Percentiles rank a stretch among this genome's conserved stretches.
Conservation (phyloP, 2,888 invertebrate genomes). For the Apantesis nais region DNA sequence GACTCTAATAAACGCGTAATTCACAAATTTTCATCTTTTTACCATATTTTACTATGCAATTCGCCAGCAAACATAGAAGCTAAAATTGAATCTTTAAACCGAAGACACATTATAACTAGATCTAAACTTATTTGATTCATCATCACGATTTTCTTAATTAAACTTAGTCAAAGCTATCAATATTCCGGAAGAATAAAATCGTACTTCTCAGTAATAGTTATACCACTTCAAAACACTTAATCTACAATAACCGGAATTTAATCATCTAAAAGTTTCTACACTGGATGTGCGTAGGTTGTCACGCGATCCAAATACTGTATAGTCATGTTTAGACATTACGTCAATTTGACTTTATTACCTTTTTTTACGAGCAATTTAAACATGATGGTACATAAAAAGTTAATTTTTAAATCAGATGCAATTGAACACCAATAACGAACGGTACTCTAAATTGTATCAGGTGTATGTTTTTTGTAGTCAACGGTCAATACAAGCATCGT, state of each 20-base stretch:
- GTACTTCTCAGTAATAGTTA: conserved; percentile 4
- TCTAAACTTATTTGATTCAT: neutral
- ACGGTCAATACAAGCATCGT: conserved; percentile 9
- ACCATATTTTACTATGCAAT: no score
- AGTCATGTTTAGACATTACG: conserved; percentile 38
- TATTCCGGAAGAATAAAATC: neutral
- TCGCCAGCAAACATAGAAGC: accelerated
- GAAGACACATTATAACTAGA: no score
- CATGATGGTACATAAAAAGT: conserved; percentile 34
- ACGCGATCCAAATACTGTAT: conserved; percentile 30
- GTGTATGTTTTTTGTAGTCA: conserved; percentile 10
- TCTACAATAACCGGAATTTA: conserved; percentile 20
- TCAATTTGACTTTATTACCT: conserved; percentile 44
- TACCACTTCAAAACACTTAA: conserved; percentile 1
- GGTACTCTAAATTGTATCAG: conserved; percentile 18
- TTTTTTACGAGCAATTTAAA: conserved; percentile 36
- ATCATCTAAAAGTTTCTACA: conserved; percentile 20
- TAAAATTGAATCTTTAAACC: neutral
- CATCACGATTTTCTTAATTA: neutral
- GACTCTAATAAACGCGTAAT: neutral
- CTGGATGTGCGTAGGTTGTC: conserved; percentile 26
- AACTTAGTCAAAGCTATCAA: neutral
- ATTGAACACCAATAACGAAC: conserved; percentile 38
- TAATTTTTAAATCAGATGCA: conserved; percentile 32
- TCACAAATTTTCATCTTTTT: neutral